These are phyloP conservation scores for Sesamia nonagrioides DNA, from an alignment of 1,140 invertebrate genomes.

Conservation along the genomic window DNA sequence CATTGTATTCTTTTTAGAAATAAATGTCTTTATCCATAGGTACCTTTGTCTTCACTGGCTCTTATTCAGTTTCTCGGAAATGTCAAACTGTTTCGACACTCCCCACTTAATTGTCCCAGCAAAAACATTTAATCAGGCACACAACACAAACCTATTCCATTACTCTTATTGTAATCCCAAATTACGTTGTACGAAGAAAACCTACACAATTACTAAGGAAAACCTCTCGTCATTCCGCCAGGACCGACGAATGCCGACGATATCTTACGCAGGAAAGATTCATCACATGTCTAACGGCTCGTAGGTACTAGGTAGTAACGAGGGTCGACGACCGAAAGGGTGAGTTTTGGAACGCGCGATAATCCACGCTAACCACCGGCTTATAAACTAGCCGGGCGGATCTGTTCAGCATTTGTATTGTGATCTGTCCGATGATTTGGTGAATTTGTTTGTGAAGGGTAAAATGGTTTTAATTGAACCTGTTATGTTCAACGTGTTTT, in stretches of 20 bases:
- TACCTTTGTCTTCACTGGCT: too few species aligned
- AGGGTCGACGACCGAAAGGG: slow-evolving; percentile 48
- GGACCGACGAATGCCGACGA: too few species aligned
- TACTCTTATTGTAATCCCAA: slow-evolving; percentile 24
- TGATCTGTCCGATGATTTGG: slow-evolving; percentile 7
- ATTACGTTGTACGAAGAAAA: slow-evolving; percentile 10
- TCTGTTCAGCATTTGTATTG: slow-evolving; percentile 16
- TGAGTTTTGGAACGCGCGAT: slow-evolving; percentile 42
- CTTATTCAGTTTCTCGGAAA: not conserved
- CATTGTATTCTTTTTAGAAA: too few species aligned
- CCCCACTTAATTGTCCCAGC: not conserved
- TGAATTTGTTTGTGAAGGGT: slow-evolving; percentile 3
- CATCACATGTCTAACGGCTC: slow-evolving; percentile 41
- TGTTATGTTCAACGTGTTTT: too few species aligned
- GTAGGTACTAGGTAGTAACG: not conserved
- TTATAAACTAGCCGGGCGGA: slow-evolving; percentile 43
- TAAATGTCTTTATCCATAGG: too few species aligned
- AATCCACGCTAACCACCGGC: slow-evolving; percentile 43
- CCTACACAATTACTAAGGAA: slow-evolving; percentile 1
- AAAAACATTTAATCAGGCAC: slow-evolving; percentile 20
- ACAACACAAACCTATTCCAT: not conserved
- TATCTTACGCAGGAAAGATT: slow-evolving; percentile 33
- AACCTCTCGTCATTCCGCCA: slow-evolving; percentile 10
- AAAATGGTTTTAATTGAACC: slow-evolving; percentile 2
- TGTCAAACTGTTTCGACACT: not conserved